Evolutionary conservation across 2,797 vertebrate species (phyloP), one percentile per base, ranked within the genome.

Genomic region (Alca torda): DNA sequence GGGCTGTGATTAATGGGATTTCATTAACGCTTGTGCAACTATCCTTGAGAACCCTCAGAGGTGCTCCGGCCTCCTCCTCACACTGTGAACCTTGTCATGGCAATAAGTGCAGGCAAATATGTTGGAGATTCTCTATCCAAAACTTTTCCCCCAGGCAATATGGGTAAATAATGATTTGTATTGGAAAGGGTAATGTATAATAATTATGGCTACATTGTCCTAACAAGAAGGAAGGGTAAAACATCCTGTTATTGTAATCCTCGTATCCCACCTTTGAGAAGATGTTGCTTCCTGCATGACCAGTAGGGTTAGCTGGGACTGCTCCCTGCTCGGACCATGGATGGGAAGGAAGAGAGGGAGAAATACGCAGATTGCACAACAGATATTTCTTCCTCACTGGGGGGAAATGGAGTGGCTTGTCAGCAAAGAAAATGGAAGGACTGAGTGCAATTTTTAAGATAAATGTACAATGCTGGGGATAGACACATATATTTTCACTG

Each of bases 1-100:
- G 50, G 61, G 78, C 75, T 81, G 76, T 96, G 96, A 95, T 95
- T 95, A 96, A 96, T 96, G 90, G 92, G 68, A 37, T 95, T 96
- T 94, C 89, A 93, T 91, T 93, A 96, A 54, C 0, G 2, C 70
- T 94, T 93, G 89, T 88, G 91, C 45, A 96, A 70, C 63, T 79
- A 67, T 84, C 70, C 67, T 69, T 33, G 59, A 92, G 92, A 94
- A 30, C 24, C 56, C 79, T 82, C 89, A 82, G 92, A 94, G 82
- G 73, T 90, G n/a, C 82, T 84, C 67, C 6, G 6, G 73, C 70
- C 82, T 92, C 43, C 61, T 92, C 56, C 63, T 82, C 82, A 60
- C 37, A 4, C 53, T 16, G n/a, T 76, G 80, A 86, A 79, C 75
- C 76, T 81, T 91, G 51, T 28, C 54, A 84, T 78, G 76, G 46